Evolutionary conservation across 2,797 vertebrate genomes (phyloP), one percentile per base, ranked within the genome.

Genomic region (Eremophila alpestris): DNA sequence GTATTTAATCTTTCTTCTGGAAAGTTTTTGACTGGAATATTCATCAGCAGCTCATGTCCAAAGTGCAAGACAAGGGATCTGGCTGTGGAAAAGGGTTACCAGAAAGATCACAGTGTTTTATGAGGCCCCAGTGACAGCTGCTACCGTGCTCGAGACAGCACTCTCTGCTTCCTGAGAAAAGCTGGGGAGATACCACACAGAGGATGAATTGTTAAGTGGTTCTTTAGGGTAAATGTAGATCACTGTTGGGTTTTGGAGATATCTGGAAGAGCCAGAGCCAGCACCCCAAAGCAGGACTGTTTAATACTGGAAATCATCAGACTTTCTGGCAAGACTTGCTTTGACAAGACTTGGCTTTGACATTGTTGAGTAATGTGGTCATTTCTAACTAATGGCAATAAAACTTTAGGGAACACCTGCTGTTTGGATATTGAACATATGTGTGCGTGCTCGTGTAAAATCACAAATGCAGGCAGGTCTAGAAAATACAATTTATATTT

Each of bases 331-430:
- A 85, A 54, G 81, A 52, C 77, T 74, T 67, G 19, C 24, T 89
- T 92, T 91, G 83, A 86, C 73, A 78, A 90, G 74, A 60, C 85
- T 95, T 91, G 89, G 80, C 93, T 91, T 94, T 84, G 70, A 82
- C 49, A 13, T 68, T 68, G n/a, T 90, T 94, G 92, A 92, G 68
- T 95, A 87, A 94, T 80, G 83, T 89, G 93, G 94, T 95, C 89
- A 95, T 95, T 94, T 93, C 89, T 94, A 91, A 89, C 85, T 94
- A 94, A 83, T 34, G 83, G 85, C 85, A 95, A 52, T 94, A 91
- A 93, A 94, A 94, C 85, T 94, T 93, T 16, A 70, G 83, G 58
- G 85, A 94, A 74, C 95, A 91, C 83, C 87, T 95, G 94, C 92
- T 95, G 82, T 67, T 93, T 88, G 85, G 52, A 38, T 96, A 91